Evolutionary conservation across 2,888 invertebrate species (phyloP), one percentile per base, ranked within the genome.

Genomic region (Macrophya alboannulata): DNA sequence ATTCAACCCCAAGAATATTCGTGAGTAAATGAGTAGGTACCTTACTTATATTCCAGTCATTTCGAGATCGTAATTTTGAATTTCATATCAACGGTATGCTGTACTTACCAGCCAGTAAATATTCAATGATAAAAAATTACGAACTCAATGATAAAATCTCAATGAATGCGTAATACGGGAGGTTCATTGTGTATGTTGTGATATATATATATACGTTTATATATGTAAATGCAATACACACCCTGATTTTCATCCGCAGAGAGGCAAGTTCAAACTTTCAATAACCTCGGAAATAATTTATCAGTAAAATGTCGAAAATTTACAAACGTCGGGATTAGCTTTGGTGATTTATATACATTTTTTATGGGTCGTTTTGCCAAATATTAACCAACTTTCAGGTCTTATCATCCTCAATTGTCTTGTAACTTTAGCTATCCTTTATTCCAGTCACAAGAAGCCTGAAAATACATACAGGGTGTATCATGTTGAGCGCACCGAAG

Each of bases 131-230:
- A 25, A 48, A 51, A 43, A 48, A 76, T 76, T 48, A 25, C 25
- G 12, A 76, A 48, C 48, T 48, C 25, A 15, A 51, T 48, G 8
- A 76, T 76, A 76, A 76, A 76, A 76, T 31, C 76, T 5, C 48
- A 25, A 76, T 76, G 17, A 76, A 51, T 48, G 12, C 17, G 25
- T 76, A 51, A 48, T 17, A 17, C 10, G 40, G 17, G 31, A 8
- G 9, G 37, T 31, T 17, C 1, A 5, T 71, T 71, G 37, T 71
- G 71, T 31, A 40, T 4, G 17, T 71, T 2, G 12, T 31, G 37
- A 71, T 31, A 71, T 10, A 17, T 40, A 51, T n/a, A n/a, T 51
- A 51, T 6, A 51, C n/a, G 51, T n/a, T 51, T 62, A 62, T 62
- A n/a, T n/a, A n/a, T n/a, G 62, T 62, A 25, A 62, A 62, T 62